A percentile compares a stretch with the other conserved stretches of the same genome.
Conservation (phyloP, 2,113 vertebrate genomes). For the Coregonus clupeaformis region DNA sequence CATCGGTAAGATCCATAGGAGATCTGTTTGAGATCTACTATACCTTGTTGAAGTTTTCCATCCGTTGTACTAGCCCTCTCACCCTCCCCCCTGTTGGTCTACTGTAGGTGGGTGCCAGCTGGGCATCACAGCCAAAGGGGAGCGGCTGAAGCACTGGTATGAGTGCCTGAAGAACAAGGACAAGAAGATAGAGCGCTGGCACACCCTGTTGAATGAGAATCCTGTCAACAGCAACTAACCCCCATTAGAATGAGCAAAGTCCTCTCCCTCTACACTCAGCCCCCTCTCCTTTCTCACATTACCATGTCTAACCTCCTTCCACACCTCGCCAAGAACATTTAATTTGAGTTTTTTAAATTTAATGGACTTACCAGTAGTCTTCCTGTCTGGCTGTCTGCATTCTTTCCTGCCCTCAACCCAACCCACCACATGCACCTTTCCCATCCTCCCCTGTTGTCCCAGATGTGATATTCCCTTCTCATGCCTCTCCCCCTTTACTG, state of each 20-base stretch:
- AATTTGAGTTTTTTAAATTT: not conserved
- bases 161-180: constrained; percentile 98
- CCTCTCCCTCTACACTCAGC: constrained; percentile 28
- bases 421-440: constrained; percentile 25
- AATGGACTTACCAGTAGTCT: not conserved
- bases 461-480: constrained; percentile 18
- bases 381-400: constrained; percentile 9
- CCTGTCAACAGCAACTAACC: constrained; percentile 86
- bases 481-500: constrained; percentile 43
- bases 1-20: constrained; percentile 79
- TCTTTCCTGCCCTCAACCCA: constrained; percentile 20
- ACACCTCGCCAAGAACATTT: constrained; percentile 12
- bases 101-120: constrained; percentile 85
- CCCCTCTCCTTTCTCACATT: constrained; percentile 23
- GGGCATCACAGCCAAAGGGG: constrained; percentile 94
- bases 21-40: not conserved
- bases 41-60: not conserved
- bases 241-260: constrained; percentile 36
- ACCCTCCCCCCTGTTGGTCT: not conserved
- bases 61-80: not conserved
- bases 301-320: not conserved
- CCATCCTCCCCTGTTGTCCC: not conserved
- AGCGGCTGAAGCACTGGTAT: constrained; percentile 97
- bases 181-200: constrained; percentile 98
- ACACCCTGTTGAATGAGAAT: constrained; percentile 88